Percentiles rank a stretch among this genome's conserved stretches.
These are phyloP conservation scores for Oplegnathus fasciatus DNA, from an alignment of 2,113 vertebrate species.

Conservation along the genomic window DNA sequence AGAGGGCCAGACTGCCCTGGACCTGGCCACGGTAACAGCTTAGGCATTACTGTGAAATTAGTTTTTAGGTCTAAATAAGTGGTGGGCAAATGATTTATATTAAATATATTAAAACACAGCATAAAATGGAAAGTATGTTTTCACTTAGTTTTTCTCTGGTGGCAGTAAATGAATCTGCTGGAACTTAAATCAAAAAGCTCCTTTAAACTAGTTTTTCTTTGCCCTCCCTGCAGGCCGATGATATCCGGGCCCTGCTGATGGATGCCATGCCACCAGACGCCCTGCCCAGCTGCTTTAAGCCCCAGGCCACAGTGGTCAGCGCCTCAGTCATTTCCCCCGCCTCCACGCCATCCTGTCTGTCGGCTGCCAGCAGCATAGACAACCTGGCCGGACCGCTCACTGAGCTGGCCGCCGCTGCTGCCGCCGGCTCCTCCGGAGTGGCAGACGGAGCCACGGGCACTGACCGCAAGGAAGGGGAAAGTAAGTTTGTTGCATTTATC, in stretches of 20 bases:
- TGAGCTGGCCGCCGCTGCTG: conserved; percentile 85
- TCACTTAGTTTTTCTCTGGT: background rate
- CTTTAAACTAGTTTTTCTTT: background rate
- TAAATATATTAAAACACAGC: too few relatives aligned
- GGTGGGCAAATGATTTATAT: background rate
- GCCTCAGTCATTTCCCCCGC: conserved; percentile 96
- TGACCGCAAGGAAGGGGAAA: conserved; percentile 96
- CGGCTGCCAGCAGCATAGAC: conserved; percentile 97
- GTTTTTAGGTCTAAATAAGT: background rate
- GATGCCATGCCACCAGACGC: conserved; percentile 87
- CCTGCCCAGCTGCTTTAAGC: conserved; percentile 86
- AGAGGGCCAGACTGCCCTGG: conserved; percentile 87
- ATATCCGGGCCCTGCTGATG: conserved; percentile 86
- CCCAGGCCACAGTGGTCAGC: conserved; percentile 96
- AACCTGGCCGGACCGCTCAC: conserved; percentile 93
- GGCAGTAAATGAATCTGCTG: background rate
- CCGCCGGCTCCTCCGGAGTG: conserved; percentile 68
- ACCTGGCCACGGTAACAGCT: conserved; percentile 85
- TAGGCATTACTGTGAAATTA: background rate
- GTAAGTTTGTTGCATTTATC: conserved; percentile 66
- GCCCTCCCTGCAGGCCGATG: conserved; percentile 80
- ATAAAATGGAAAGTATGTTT: background rate
- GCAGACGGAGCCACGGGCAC: conserved; percentile 92
- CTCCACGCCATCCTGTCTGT: conserved; percentile 96
- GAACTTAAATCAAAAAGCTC: background rate